phyloP scores from a whole-genome alignment of 2,113 vertebrate genomes.

The Microtus pennsylvanicus region DNA sequence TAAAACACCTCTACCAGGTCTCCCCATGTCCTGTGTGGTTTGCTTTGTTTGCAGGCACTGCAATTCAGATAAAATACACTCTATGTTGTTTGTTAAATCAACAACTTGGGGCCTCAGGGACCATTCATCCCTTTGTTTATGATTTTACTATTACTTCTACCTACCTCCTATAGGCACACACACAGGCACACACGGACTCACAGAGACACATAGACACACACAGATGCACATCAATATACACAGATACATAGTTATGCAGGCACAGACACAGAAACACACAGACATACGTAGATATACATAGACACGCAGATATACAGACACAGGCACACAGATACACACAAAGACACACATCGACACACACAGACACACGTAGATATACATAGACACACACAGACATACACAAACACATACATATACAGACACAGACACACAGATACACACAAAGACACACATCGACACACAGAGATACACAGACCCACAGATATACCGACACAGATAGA shows the following conservation, averaged over 20 bases:
- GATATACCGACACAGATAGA: neutral
- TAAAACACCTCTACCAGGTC: neutral
- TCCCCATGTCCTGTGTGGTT: neutral
- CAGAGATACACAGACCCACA: neutral
- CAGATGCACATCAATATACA: neutral
- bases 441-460: neutral
- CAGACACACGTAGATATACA: neutral
- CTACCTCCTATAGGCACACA: neutral
- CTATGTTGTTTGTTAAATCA: neutral
- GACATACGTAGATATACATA: neutral
- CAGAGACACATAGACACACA: neutral
- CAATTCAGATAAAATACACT: neutral
- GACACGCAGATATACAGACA: no score
- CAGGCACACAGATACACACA: no score
- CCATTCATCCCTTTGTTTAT: neutral
- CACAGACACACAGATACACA: neutral
- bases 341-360: no score
- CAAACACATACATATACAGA: no score
- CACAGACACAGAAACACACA: no score
- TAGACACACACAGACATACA: neutral
- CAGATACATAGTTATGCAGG: no score
- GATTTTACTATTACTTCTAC: neutral
- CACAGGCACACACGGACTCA: neutral
- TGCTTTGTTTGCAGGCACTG: neutral
- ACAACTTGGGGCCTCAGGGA: neutral